Evolutionary conservation across 2,888 invertebrate genomes (phyloP).

Genomic region (Drosophila kuntzei): DNA sequence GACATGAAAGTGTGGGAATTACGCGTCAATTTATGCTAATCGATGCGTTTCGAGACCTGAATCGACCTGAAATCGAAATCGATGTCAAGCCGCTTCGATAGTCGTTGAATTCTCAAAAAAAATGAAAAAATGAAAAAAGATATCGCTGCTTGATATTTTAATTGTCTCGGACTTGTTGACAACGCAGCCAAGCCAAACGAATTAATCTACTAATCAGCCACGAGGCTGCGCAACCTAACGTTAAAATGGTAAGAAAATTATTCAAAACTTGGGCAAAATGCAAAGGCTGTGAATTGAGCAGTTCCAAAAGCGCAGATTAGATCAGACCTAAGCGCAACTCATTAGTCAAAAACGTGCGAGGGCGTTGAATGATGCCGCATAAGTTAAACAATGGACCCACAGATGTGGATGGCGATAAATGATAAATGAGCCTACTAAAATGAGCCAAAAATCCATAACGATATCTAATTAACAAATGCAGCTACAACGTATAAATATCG

Average conservation of each 20-base stretch:
- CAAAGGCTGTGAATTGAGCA: constrained; percentile 44
- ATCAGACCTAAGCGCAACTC: constrained; percentile 47
- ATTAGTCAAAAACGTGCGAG: constrained; percentile 62
- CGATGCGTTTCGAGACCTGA: constrained; percentile 46
- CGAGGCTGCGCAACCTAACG: constrained; percentile 52
- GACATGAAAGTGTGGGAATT: constrained; percentile 77
- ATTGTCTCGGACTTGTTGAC: constrained; percentile 73
- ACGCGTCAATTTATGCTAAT: constrained; percentile 75
- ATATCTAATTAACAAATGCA: constrained; percentile 29
- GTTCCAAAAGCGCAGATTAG: constrained; percentile 40
- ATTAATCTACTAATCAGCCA: constrained; percentile 74
- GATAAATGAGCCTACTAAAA: constrained; percentile 36
- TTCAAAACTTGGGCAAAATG: constrained; percentile 30
- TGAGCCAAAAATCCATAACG: constrained; percentile 5
- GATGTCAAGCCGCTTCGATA: constrained; percentile 43
- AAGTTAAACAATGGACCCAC: constrained; percentile 4
- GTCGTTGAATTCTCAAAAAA: constrained; percentile 30
- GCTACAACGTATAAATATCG: constrained; percentile 1
- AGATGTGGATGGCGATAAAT: constrained; percentile 30
- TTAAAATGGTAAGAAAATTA: constrained; percentile 20
- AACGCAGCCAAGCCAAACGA: constrained; percentile 53
- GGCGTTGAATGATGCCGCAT: constrained; percentile 58
- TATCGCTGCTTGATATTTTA: constrained; percentile 68
- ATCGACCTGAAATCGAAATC: constrained; percentile 37
- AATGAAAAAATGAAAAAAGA: neutral